Conservation (phyloP, 2,797 vertebrate species). For the Squalus acanthias region DNA sequence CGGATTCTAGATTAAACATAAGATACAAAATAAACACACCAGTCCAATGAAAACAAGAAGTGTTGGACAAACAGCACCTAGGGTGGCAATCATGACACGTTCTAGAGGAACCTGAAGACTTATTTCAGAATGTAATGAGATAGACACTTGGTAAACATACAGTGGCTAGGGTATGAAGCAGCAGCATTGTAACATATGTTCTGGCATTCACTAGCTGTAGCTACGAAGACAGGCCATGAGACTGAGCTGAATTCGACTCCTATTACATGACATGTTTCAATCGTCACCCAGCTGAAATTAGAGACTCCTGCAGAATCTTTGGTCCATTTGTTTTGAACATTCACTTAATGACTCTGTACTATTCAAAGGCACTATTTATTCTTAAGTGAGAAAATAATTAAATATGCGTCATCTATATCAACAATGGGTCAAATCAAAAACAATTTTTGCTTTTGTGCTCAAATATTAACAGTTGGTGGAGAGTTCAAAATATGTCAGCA, state of each 20-base stretch:
- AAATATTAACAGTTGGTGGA: background rate
- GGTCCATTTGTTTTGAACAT: background rate
- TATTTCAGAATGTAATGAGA: background rate
- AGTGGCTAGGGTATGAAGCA: background rate
- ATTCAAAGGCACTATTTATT: background rate
- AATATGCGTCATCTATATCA: background rate
- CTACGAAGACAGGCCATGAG: too few relatives aligned
- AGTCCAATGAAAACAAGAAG: background rate
- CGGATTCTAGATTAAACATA: background rate
- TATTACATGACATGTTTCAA: background rate
- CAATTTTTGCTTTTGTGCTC: background rate
- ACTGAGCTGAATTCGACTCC: background rate
- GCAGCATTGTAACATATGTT: background rate
- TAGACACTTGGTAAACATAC: background rate
- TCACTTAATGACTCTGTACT: background rate
- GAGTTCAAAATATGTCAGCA: background rate
- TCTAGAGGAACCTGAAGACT: background rate
- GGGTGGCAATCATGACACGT: too few relatives aligned
- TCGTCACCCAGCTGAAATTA: background rate
- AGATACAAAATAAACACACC: background rate
- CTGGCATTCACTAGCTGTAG: background rate
- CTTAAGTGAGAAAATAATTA: background rate
- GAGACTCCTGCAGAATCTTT: background rate
- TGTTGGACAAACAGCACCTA: background rate
- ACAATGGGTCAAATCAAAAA: background rate